phyloP scores from a whole-genome alignment of 2,888 invertebrate genomes.

The Lasius platythorax region DNA sequence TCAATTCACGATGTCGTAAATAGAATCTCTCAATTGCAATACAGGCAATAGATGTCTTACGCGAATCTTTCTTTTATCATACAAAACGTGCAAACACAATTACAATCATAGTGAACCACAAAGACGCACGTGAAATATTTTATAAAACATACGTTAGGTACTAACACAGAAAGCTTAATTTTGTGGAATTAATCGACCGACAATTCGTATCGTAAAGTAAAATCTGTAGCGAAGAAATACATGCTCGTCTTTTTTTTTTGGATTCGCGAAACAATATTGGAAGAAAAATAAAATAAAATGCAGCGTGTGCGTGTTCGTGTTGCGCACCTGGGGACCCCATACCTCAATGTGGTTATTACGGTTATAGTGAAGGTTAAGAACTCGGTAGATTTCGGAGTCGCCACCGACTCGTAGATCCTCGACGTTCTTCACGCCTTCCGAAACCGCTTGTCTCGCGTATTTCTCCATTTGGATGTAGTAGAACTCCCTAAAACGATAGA shows the following conservation, averaged over 20 bases:
- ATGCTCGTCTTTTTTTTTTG: constrained; percentile 36
- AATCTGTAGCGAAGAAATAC: constrained; percentile 31
- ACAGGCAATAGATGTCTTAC: constrained; percentile 18
- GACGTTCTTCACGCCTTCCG: constrained; percentile 97
- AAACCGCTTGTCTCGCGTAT: constrained; percentile 98
- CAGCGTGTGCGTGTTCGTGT: constrained; percentile 84
- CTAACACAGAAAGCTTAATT: constrained; percentile 47
- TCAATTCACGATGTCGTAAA: constrained; percentile 12
- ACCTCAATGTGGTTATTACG: constrained; percentile 98
- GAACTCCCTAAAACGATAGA: constrained; percentile 94
- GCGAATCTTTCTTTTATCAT: constrained; percentile 3
- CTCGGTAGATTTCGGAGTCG: constrained; percentile 99
- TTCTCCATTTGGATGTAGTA: constrained; percentile 99
- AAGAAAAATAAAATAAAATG: constrained; percentile 66
- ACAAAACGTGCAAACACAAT: constrained; percentile 47
- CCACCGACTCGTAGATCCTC: constrained; percentile 97
- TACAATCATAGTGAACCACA: constrained; percentile 38
- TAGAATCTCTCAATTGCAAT: neutral
- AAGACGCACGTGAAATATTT: constrained; percentile 54
- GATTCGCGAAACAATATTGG: constrained; percentile 57
- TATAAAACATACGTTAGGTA: constrained; percentile 5
- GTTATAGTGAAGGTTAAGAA: constrained; percentile 99
- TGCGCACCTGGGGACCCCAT: constrained; percentile 90
- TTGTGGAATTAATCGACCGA: constrained; percentile 11
- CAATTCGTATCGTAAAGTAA: neutral